Conservation (phyloP, 1,140 invertebrate genomes). For the Cotesia typhae region DNA sequence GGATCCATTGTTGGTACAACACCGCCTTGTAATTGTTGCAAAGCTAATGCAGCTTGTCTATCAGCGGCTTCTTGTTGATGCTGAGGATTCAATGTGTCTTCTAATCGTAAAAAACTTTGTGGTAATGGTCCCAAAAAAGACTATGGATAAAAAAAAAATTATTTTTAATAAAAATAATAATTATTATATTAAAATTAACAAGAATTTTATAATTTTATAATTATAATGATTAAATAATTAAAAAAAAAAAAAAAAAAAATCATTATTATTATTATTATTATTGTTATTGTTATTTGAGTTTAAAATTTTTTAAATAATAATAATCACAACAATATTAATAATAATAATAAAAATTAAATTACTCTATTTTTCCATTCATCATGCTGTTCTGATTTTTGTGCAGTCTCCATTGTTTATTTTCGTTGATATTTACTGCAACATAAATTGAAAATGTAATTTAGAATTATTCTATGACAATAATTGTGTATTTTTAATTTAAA, state of each 20-base stretch:
- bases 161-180: constrained; percentile 1
- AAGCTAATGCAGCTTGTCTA: constrained; percentile 79
- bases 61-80: constrained; percentile 80
- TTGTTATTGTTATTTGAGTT: too few species aligned
- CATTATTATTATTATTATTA: too few species aligned
- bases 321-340: too few species aligned
- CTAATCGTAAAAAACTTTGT: constrained; percentile 80
- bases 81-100: constrained; percentile 63
- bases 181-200: neutral
- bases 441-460: neutral
- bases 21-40: constrained; percentile 72
- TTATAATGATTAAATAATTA: too few species aligned
- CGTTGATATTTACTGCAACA: neutral
- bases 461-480: neutral
- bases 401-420: constrained; percentile 50
- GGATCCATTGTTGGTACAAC: constrained; percentile 68
- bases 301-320: too few species aligned
- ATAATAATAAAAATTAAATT: neutral
- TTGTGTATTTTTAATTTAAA: neutral
- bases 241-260: too few species aligned
- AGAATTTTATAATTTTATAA: neutral
- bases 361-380: constrained; percentile 63
- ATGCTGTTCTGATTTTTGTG: constrained; percentile 50
- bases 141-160: constrained; percentile 57
- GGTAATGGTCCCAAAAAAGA: constrained; percentile 83